These are phyloP conservation scores for Mus spretus DNA, from an alignment of 2,797 vertebrate species.

Conservation along the genomic window DNA sequence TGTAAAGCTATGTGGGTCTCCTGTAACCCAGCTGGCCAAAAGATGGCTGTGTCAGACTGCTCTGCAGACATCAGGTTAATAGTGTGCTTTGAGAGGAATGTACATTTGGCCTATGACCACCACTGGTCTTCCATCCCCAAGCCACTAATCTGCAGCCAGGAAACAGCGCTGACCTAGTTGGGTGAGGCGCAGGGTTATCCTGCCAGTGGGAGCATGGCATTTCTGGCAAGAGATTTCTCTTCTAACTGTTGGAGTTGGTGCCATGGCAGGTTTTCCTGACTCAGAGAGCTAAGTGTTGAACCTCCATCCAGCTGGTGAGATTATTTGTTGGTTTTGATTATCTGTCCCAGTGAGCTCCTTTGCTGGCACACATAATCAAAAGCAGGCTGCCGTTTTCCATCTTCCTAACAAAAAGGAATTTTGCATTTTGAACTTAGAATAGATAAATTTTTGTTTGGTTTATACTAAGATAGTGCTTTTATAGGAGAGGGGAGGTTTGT, in stretches of 20 bases:
- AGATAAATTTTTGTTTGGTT: slow-evolving; percentile 61
- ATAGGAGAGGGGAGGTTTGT: not conserved
- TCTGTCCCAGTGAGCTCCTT: slow-evolving; percentile 77
- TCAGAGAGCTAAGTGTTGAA: slow-evolving; percentile 68
- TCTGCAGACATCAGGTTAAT: not conserved
- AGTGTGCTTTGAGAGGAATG: slow-evolving; percentile 32
- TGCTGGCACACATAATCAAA: slow-evolving; percentile 62
- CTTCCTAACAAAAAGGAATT: slow-evolving; percentile 62
- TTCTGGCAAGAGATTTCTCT: slow-evolving; percentile 76
- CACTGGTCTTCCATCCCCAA: slow-evolving; percentile 42
- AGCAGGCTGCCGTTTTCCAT: slow-evolving; percentile 54
- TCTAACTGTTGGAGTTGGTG: slow-evolving; percentile 77
- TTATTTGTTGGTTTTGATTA: slow-evolving; percentile 82
- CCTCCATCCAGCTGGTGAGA: slow-evolving; percentile 79
- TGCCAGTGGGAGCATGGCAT: slow-evolving; percentile 80
- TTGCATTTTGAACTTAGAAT: slow-evolving; percentile 61
- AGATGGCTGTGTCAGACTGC: not conserved
- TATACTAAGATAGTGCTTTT: slow-evolving; percentile 40
- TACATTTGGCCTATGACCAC: slow-evolving; percentile 43
- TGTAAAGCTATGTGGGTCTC: slow-evolving; percentile 22
- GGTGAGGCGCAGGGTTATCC: slow-evolving; percentile 68
- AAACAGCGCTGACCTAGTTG: slow-evolving; percentile 81
- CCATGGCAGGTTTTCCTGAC: slow-evolving; percentile 79
- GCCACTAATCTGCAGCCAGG: slow-evolving; percentile 48
- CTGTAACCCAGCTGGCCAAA: slow-evolving; percentile 44